A percentile compares a stretch with the other conserved stretches of the same genome.
Conservation (phyloP, 2,797 vertebrate genomes). For the Bryconaethiops microstoma region DNA sequence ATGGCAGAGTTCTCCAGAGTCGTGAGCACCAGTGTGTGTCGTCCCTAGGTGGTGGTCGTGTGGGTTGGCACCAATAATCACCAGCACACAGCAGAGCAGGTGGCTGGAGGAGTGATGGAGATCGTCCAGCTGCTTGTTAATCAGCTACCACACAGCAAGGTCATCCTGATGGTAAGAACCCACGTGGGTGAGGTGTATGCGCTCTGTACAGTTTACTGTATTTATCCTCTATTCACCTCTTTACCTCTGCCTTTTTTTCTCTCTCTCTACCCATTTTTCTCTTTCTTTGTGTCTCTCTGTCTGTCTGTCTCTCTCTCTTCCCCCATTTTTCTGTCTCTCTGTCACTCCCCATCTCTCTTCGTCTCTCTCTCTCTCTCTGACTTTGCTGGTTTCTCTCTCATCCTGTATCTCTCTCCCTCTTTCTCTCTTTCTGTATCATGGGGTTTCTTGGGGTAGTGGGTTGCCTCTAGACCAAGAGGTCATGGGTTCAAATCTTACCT, state of each 20-base stretch:
- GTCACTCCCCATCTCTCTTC: neutral
- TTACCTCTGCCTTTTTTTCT: too few relatives aligned
- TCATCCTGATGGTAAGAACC: conserved; percentile 87
- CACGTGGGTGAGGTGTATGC: neutral
- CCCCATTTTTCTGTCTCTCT: neutral
- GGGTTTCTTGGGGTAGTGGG: too few relatives aligned
- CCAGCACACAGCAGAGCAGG: conserved; percentile 89
- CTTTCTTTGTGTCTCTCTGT: too few relatives aligned
- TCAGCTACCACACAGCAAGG: conserved; percentile 87
- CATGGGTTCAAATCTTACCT: too few relatives aligned
- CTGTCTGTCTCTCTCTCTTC: neutral
- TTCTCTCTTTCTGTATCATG: neutral
- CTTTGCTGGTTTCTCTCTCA: neutral
- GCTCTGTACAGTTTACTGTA: neutral
- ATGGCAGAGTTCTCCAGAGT: neutral
- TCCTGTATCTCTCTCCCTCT: neutral
- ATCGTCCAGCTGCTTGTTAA: conserved; percentile 85
- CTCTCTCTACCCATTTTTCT: neutral
- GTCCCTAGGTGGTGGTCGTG: conserved; percentile 86
- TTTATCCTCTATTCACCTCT: too few relatives aligned
- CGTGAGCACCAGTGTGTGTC: conserved; percentile 11
- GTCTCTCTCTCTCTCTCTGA: neutral
- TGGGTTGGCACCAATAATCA: conserved; percentile 97
- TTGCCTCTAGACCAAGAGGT: too few relatives aligned
- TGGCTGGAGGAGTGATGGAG: conserved; percentile 89